Evolutionary conservation across 2,888 invertebrate species (phyloP), one percentile per base, ranked within the genome.

Genomic region (Mantis religiosa): DNA sequence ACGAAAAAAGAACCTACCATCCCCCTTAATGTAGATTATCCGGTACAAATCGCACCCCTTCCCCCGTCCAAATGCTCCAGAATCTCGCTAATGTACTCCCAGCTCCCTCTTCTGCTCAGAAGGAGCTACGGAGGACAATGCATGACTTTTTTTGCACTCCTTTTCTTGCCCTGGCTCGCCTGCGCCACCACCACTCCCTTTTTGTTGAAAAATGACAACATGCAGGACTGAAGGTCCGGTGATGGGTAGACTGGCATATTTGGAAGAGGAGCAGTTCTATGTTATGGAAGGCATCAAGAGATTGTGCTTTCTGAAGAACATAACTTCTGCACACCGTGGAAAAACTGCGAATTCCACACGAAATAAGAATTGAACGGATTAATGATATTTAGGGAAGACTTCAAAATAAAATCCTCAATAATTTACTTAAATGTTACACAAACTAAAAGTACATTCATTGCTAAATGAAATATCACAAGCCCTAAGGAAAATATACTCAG

Each of bases 141-240:
- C 84, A 84, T 84, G 85, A 88, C 84, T 84, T 84, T 88, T 88
- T 84, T 83, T 83, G 54, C 71, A 81, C 71, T 34, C 28, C 82
- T 82, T 81, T 85, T 85, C 85, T 87, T 87, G 82, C 85, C 27
- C 47, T 85, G 85, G 54, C 87, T 81, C 87, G 27, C 82, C 87
- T 41, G 7, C 54, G 25, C 54, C 25, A 25, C 54, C n/a, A 28
- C 41, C 34, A 3, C 34, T 7, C 41, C 41, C 12, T 41, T 88
- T 88, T 88, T 84, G 84, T 88, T 88, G 88, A 88, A 88, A 88
- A 88, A 88, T 88, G 88, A 88, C 88, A 84, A 84, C 88, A 88
- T 88, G 88, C 88, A 88, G 54, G 84, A 81, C 88, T 88, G 88
- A 85, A 88, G 88, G 87, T 88, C 88, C 88, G 84, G 88, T 84